Percentiles rank a stretch among this genome's conserved stretches.
These are phyloP conservation scores for Nematolebias whitei DNA, from an alignment of 2,113 vertebrate genomes.

Conservation along the genomic window DNA sequence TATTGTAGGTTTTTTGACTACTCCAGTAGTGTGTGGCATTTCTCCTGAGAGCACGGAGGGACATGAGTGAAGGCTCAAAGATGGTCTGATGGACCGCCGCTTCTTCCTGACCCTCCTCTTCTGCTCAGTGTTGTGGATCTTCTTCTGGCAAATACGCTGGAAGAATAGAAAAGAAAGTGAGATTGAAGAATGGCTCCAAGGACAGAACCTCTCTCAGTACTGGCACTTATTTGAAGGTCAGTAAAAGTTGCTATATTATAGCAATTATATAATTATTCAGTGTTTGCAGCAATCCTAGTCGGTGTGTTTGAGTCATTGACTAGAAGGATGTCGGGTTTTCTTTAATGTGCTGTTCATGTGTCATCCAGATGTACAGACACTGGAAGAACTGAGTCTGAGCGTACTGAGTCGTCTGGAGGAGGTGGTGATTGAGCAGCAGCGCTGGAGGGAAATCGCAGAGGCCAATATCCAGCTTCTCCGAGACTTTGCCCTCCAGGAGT, in stretches of 20 bases:
- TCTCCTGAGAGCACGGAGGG: conserved; percentile 49
- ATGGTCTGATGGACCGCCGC: conserved; percentile 85
- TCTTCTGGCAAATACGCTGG: conserved; percentile 86
- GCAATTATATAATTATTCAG: not conserved
- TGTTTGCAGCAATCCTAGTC: conserved; percentile 1
- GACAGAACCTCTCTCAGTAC: conserved; percentile 83
- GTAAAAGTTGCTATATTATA: conserved; percentile 34
- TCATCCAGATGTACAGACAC: conserved; percentile 80
- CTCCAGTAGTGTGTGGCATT: conserved; percentile 28
- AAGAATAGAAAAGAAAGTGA: conserved; percentile 80
- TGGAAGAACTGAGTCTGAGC: conserved; percentile 83
- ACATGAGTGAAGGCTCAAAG: conserved; percentile 73
- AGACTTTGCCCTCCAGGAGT: conserved; percentile 85
- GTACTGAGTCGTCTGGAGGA: conserved; percentile 79
- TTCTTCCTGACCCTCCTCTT: conserved; percentile 83
- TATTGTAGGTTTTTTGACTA: conserved; percentile 22
- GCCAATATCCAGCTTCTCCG: conserved; percentile 80
- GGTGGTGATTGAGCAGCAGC: conserved; percentile 76
- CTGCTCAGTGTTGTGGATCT: conserved; percentile 80
- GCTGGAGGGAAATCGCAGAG: conserved; percentile 78
- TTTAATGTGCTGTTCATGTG: conserved; percentile 34
- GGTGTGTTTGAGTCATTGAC: conserved; percentile 22
- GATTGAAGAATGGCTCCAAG: conserved; percentile 84
- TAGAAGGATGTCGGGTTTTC: conserved; percentile 19
- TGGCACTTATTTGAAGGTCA: conserved; percentile 89